Percentiles rank a stretch among this genome's conserved stretches.
Evolutionary conservation across 2,888 invertebrate species (phyloP).

Genomic region (Ametastegia equiseti): DNA sequence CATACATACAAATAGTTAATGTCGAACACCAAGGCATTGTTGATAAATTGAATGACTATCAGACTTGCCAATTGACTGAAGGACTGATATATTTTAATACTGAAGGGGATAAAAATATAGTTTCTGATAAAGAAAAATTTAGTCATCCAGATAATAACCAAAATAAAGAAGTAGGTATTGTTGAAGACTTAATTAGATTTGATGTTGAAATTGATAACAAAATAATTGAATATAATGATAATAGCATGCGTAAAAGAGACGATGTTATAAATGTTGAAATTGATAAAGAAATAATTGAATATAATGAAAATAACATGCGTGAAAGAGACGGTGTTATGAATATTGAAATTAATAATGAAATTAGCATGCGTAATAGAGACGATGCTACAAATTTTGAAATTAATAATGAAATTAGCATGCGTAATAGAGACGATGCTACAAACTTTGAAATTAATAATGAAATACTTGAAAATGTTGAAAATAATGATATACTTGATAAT

Average conservation of each 20-base stretch:
- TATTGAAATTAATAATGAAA: neutral
- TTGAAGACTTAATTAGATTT: too few species aligned
- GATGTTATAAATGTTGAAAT: too few species aligned
- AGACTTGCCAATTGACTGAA: neutral
- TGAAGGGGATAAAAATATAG: neutral
- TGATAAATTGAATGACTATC: neutral
- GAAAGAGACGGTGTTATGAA: too few species aligned
- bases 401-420: neutral
- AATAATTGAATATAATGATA: too few species aligned
- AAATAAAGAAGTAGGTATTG: too few species aligned
- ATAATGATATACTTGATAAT: neutral
- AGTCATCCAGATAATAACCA: neutral
- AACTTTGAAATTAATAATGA: too few species aligned
- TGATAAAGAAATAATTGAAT: too few species aligned
- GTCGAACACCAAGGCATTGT: neutral
- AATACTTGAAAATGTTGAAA: too few species aligned
- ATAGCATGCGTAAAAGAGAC: too few species aligned
- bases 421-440: neutral
- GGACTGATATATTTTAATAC: neutral
- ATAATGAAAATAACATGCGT: too few species aligned
- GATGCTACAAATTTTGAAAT: neutral
- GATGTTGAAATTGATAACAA: too few species aligned
- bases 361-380: neutral
- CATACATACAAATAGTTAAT: constrained; percentile 40
- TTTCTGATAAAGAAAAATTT: neutral